Percentiles rank a stretch among this genome's conserved stretches.
phyloP scores from a whole-genome alignment of 1,140 invertebrate genomes.

The Zaprionus nigranus region DNA sequence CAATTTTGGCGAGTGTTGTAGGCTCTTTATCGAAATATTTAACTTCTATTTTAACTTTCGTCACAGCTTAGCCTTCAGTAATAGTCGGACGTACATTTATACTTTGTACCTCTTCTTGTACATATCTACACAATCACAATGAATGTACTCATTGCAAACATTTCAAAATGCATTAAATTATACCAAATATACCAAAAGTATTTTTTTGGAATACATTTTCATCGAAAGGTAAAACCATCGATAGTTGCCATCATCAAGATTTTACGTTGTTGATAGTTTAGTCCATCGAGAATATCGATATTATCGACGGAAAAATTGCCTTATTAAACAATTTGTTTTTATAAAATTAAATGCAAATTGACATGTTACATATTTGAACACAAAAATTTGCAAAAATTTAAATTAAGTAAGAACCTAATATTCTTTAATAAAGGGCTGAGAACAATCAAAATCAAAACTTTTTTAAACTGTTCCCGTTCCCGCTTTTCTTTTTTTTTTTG shows the following conservation, averaged over 20 bases:
- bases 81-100: conserved; percentile 9
- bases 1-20: conserved; percentile 64
- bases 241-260: background rate
- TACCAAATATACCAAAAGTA: conserved; percentile 13
- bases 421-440: too few species aligned
- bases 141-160: conserved; percentile 19
- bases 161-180: conserved; percentile 18
- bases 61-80: conserved; percentile 23
- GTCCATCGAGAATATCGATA: background rate
- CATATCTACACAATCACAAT: conserved; percentile 6
- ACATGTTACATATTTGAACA: too few species aligned
- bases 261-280: background rate
- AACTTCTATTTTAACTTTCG: conserved; percentile 14
- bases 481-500: too few species aligned
- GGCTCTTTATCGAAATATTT: conserved; percentile 26
- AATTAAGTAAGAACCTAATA: too few species aligned
- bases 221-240: background rate
- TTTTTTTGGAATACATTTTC: background rate
- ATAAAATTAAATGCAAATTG: too few species aligned
- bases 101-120: conserved; percentile 3
- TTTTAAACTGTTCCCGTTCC: too few species aligned
- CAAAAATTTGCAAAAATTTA: too few species aligned
- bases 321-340: too few species aligned
- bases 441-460: too few species aligned
- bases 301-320: background rate